phyloP scores from a whole-genome alignment of 2,113 vertebrate species.

The Rafetus swinhoei region DNA sequence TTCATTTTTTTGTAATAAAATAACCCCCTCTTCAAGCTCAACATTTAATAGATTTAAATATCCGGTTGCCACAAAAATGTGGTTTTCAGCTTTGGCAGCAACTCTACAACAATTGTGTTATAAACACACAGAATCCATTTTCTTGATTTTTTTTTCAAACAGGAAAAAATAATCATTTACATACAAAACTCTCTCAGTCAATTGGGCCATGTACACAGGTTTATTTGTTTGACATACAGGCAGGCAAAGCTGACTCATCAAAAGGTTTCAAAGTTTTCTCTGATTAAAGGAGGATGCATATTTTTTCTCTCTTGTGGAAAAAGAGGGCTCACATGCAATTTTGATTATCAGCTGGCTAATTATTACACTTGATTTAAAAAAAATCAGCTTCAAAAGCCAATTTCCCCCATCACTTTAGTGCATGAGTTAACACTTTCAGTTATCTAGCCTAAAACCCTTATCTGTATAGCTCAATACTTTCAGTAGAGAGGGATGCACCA shows the following conservation, averaged over 20 bases:
- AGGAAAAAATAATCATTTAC: neutral
- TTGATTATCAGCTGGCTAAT: neutral
- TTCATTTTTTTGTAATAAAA: neutral
- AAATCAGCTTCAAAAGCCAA: too few relatives aligned
- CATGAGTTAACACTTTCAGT: neutral
- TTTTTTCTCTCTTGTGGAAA: neutral
- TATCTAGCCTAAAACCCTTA: neutral
- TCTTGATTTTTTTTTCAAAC: neutral
- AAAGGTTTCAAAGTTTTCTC: neutral
- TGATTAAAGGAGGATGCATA: neutral
- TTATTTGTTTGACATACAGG: neutral
- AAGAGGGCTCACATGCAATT: neutral
- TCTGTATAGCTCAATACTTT: neutral
- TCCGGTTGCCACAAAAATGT: neutral
- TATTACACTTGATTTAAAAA: neutral
- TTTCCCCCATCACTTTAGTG: neutral
- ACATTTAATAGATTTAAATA: neutral
- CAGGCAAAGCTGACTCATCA: neutral
- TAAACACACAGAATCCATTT: neutral
- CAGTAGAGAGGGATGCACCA: neutral
- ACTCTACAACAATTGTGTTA: neutral
- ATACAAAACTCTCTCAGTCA: neutral
- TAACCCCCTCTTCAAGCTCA: neutral
- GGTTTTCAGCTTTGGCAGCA: fast-evolving
- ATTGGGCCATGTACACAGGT: neutral